phyloP scores from a whole-genome alignment of 2,797 vertebrate genomes.

The Nothura maculosa region DNA sequence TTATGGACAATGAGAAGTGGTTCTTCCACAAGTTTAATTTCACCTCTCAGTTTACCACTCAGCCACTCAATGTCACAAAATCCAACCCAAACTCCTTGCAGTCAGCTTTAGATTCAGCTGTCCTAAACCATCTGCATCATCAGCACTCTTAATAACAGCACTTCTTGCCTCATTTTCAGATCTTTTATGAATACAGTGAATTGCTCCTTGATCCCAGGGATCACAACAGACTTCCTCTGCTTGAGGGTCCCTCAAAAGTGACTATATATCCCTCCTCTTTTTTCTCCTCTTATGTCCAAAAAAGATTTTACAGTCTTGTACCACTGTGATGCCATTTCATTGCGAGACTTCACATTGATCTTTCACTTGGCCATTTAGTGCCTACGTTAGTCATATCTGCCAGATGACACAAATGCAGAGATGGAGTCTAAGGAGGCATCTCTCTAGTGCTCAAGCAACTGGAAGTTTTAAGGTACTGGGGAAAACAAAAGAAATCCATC shows the following conservation, averaged over 20 bases:
- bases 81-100: neutral
- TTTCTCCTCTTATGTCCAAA: neutral
- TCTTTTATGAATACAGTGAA: neutral
- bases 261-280: neutral
- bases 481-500: neutral
- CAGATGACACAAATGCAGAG: neutral
- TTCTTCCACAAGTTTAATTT: neutral
- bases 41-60: neutral
- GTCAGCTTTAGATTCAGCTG: neutral
- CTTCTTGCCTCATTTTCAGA: neutral
- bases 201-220: neutral
- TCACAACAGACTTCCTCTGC: neutral
- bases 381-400: neutral
- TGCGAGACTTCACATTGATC: neutral
- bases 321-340: neutral
- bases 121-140: neutral
- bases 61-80: neutral
- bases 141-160: neutral
- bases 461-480: neutral
- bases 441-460: neutral
- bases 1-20: fast-evolving
- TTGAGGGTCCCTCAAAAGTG: neutral
- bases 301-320: neutral
- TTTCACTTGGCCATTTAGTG: neutral
- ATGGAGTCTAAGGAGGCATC: neutral